Conservation (phyloP, 2,888 invertebrate genomes). For the Yponomeuta sedellus region DNA sequence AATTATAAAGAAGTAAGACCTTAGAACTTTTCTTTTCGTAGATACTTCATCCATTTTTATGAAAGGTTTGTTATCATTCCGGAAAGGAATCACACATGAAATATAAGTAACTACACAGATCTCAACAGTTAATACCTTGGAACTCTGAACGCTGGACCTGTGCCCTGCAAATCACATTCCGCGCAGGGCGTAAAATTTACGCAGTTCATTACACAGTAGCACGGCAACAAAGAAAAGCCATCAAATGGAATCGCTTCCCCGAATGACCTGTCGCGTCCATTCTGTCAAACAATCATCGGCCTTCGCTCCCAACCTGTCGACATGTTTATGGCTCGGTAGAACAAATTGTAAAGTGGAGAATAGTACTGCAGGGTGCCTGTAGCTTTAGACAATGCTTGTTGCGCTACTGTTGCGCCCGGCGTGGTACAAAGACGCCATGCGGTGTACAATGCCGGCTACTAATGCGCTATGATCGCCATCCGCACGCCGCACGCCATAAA, state of each 20-base stretch:
- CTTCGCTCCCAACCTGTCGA: slow-evolving; percentile 54
- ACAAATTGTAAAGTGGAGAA: slow-evolving; percentile 39
- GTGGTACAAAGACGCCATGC: slow-evolving; percentile 55
- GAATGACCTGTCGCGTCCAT: slow-evolving; percentile 11
- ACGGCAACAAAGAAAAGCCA: neutral
- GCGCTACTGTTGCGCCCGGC: slow-evolving; percentile 38
- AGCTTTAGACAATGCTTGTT: slow-evolving; percentile 23
- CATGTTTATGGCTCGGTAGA: slow-evolving; percentile 63
- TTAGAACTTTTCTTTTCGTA: no score
- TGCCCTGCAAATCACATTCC: neutral
- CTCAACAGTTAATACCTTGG: no score
- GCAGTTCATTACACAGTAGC: slow-evolving; percentile 12
- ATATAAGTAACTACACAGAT: no score
- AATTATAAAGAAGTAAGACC: no score
- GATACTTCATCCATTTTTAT: no score
- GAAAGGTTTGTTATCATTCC: no score
- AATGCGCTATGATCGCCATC: slow-evolving; percentile 69
- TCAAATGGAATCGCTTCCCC: slow-evolving; percentile 13
- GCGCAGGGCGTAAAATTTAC: slow-evolving; percentile 1
- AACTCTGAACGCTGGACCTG: neutral
- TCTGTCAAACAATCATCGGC: neutral
- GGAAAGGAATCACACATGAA: no score
- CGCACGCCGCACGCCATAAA: slow-evolving; percentile 60
- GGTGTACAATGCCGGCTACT: slow-evolving; percentile 62
- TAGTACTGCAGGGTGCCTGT: slow-evolving; percentile 16